Conservation (phyloP, 2,888 invertebrate species). For the Ceraclea dissimilis region DNA sequence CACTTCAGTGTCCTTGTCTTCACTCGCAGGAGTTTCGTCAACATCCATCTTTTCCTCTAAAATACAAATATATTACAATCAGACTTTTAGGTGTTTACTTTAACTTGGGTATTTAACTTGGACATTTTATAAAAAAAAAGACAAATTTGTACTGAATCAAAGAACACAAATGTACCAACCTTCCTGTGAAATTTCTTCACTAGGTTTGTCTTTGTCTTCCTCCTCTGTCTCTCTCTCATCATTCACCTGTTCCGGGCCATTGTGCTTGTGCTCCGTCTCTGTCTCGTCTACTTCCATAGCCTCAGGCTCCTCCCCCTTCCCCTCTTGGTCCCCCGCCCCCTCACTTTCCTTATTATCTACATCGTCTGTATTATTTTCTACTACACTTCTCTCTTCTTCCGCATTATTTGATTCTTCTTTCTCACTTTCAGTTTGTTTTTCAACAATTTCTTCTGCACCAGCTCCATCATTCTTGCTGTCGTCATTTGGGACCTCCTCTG, state of each 20-base stretch:
- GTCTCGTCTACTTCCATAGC: conserved; percentile 25
- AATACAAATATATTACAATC: too few relatives aligned
- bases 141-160: too few relatives aligned
- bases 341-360: conserved; percentile 14
- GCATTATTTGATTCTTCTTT: too few relatives aligned
- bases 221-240: conserved; percentile 7
- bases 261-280: conserved; percentile 13
- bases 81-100: too few relatives aligned
- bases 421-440: not conserved
- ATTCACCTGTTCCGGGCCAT: conserved; percentile 26
- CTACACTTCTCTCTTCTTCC: not conserved
- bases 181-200: not conserved
- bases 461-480: not conserved
- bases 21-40: conserved; percentile 5
- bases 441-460: conserved; percentile 1
- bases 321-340: conserved; percentile 3
- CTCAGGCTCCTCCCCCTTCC: conserved; percentile 27
- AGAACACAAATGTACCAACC: too few relatives aligned
- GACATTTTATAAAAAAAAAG: conserved; percentile 8
- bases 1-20: not conserved
- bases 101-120: conserved; percentile 3
- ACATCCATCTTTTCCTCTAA: conserved; percentile 23
- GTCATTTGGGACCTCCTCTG: not conserved
- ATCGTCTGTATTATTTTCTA: conserved; percentile 12
- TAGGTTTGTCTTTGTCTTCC: not conserved